phyloP scores from a whole-genome alignment of 2,113 vertebrate species.

The Cynoglossus semilaevis region DNA sequence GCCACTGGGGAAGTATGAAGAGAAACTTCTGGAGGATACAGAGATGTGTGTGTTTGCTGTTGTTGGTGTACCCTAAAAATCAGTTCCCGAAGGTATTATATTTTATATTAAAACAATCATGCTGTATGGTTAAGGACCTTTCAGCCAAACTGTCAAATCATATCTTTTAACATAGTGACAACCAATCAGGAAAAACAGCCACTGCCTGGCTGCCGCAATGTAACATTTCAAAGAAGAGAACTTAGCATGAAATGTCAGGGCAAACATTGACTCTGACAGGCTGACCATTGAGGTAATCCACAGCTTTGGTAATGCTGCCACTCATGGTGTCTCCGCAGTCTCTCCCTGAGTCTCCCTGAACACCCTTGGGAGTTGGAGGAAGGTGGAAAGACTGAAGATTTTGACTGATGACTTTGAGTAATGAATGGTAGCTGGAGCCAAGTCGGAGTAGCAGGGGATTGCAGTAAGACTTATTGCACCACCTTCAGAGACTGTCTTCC shows the following conservation, averaged over 20 bases:
- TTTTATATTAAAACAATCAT: no score
- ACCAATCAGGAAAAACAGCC: slow-evolving; percentile 58
- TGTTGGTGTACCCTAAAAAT: no score
- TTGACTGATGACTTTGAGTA: slow-evolving; percentile 48
- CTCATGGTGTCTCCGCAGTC: slow-evolving; percentile 32
- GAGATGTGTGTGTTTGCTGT: no score
- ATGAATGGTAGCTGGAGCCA: slow-evolving; percentile 41
- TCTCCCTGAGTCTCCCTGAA: slow-evolving; percentile 27
- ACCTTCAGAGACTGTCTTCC: slow-evolving; percentile 48
- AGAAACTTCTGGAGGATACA: no score
- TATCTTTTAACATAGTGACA: slow-evolving; percentile 48
- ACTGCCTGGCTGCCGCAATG: slow-evolving; percentile 22
- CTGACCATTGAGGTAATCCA: slow-evolving; percentile 61
- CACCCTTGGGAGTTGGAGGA: slow-evolving; percentile 33
- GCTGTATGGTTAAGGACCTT: no score
- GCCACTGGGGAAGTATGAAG: no score
- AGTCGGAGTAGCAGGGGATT: slow-evolving; percentile 26
- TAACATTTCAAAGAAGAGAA: slow-evolving; percentile 54
- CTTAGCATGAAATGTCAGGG: slow-evolving; percentile 63
- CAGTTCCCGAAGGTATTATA: no score
- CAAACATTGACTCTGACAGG: slow-evolving; percentile 58
- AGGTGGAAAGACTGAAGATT: slow-evolving; percentile 48
- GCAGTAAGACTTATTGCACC: slow-evolving; percentile 22
- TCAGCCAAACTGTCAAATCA: slow-evolving; percentile 10
- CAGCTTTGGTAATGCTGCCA: slow-evolving; percentile 59